Conservation (phyloP, 2,888 invertebrate species). For the Sphinx pinastri region DNA sequence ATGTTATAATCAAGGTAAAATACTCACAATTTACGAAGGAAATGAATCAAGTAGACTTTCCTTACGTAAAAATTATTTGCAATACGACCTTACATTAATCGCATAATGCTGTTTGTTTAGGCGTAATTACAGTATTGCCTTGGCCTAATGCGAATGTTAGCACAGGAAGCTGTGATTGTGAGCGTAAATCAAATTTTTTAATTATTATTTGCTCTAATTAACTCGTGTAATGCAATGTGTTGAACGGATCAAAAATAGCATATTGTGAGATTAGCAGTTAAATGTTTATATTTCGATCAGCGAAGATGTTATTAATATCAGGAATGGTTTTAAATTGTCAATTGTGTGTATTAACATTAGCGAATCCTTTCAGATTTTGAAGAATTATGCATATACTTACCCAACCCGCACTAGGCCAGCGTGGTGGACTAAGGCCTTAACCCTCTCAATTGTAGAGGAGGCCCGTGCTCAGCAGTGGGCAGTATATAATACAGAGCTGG, state of each 20-base stretch:
- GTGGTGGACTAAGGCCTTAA: no score
- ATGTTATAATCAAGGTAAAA: constrained; percentile 17
- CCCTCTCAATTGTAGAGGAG: no score
- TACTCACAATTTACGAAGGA: constrained; percentile 19
- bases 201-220: constrained; percentile 20
- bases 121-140: constrained; percentile 25
- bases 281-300: no score
- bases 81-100: constrained; percentile 23
- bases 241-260: neutral
- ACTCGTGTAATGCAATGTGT: constrained; percentile 7
- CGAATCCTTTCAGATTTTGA: no score
- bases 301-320: no score
- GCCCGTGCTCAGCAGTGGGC: no score
- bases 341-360: no score
- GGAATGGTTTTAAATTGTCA: no score
- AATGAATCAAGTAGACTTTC: constrained; percentile 23
- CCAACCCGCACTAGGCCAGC: no score
- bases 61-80: constrained; percentile 22
- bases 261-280: neutral
- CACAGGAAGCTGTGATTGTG: constrained; percentile 21
- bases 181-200: constrained; percentile 16
- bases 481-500: no score
- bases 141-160: constrained; percentile 23
- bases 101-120: constrained; percentile 25
- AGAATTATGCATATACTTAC: no score